These are phyloP conservation scores for Pantelozetes paolii DNA, from an alignment of 2,888 invertebrate species.

Conservation along the genomic window DNA sequence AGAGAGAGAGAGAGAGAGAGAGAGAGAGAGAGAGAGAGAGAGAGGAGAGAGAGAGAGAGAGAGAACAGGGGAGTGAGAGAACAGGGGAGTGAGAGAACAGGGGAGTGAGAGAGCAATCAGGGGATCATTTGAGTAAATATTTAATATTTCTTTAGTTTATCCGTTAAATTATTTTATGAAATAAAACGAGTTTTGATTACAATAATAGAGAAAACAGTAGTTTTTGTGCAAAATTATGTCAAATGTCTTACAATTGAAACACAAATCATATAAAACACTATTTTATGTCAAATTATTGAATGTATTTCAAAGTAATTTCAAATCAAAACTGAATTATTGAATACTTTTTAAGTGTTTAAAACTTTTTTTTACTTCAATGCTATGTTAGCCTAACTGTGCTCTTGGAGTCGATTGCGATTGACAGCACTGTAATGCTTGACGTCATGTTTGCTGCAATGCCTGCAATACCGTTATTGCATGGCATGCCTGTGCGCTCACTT, in stretches of 20 bases:
- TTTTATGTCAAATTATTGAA: neutral
- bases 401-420: neutral
- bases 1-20: too few species aligned
- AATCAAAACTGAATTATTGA: neutral
- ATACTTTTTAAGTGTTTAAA: neutral
- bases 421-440: neutral
- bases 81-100: too few species aligned
- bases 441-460: conserved; percentile 16
- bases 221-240: neutral
- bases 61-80: too few species aligned
- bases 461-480: conserved; percentile 19
- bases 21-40: too few species aligned
- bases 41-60: too few species aligned
- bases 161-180: too few species aligned
- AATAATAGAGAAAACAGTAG: conserved; percentile 6
- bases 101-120: too few species aligned
- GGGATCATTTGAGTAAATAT: too few species aligned
- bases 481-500: conserved; percentile 5
- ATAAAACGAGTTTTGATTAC: neutral
- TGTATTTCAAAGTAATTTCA: neutral
- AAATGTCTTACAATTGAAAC: neutral
- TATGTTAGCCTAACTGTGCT: neutral
- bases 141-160: too few species aligned
- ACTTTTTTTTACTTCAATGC: too few species aligned
- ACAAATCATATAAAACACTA: neutral